A percentile compares a stretch with the other conserved stretches of the same genome.
Evolutionary conservation across 2,797 vertebrate genomes (phyloP).

Genomic region (Poeciliopsis paucimaculata): DNA sequence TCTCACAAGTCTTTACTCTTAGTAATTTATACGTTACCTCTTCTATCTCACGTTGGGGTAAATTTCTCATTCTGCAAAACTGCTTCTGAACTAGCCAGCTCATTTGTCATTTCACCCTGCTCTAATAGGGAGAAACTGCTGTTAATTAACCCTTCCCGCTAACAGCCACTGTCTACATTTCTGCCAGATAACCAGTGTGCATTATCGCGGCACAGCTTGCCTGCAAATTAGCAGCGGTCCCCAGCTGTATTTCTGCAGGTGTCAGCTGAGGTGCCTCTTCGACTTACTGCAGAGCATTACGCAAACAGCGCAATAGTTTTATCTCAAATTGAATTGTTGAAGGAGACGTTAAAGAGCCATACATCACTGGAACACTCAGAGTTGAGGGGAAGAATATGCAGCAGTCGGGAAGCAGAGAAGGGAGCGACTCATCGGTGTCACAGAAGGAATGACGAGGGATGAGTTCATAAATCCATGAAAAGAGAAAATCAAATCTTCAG

Average conservation of each 20-base stretch:
- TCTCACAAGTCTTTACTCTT: slow-evolving; percentile 29
- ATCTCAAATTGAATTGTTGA: slow-evolving; percentile 82
- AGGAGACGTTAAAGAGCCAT: slow-evolving; percentile 75
- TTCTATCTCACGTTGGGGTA: slow-evolving; percentile 39
- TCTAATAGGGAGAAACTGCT: slow-evolving; percentile 64
- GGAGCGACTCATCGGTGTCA: slow-evolving; percentile 44
- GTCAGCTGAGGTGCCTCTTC: slow-evolving; percentile 65
- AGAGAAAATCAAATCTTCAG: slow-evolving; percentile 73
- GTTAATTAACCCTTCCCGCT: slow-evolving; percentile 75
- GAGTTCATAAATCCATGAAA: slow-evolving; percentile 68
- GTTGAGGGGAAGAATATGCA: slow-evolving; percentile 55
- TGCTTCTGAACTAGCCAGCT: slow-evolving; percentile 29
- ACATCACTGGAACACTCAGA: slow-evolving; percentile 70
- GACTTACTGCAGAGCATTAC: slow-evolving; percentile 56
- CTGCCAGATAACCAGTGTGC: slow-evolving; percentile 18
- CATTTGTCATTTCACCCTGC: slow-evolving; percentile 66
- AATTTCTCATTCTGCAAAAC: slow-evolving; percentile 43
- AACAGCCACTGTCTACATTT: slow-evolving; percentile 49
- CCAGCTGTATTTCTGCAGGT: slow-evolving; percentile 69
- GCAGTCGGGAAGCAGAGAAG: slow-evolving; percentile 45
- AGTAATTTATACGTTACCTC: slow-evolving; percentile 46
- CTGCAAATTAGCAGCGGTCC: slow-evolving; percentile 30
- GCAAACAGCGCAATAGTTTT: slow-evolving; percentile 67
- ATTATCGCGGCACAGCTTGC: slow-evolving; percentile 50
- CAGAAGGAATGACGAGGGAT: slow-evolving; percentile 55